A percentile compares a stretch with the other conserved stretches of the same genome.
Conservation (phyloP, 2,113 vertebrate genomes). For the Ramphastos sulfuratus region DNA sequence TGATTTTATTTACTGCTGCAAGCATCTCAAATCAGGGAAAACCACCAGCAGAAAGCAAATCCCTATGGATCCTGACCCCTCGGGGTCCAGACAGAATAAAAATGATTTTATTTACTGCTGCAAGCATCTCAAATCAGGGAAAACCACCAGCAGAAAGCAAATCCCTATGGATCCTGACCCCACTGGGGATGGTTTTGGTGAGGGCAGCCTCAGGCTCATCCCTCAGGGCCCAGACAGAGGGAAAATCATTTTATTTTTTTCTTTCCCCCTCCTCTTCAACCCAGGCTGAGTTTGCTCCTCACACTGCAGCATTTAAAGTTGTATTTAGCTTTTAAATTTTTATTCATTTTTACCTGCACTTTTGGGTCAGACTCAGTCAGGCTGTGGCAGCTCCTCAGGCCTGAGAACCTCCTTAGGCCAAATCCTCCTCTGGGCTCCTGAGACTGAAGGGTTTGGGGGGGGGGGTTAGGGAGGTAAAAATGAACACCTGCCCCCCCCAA, state of each 20-base stretch:
- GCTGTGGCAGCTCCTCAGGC: not conserved
- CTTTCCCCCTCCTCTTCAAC: not conserved
- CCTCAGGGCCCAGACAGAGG: rapidly evolving
- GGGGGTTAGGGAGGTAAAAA: not conserved
- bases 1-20: too few relatives aligned
- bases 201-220: rapidly evolving
- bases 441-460: not conserved
- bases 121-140: too few relatives aligned
- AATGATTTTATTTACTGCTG: too few relatives aligned
- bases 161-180: not conserved
- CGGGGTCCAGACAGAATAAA: too few relatives aligned
- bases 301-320: rapidly evolving
- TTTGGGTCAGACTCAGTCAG: rapidly evolving
- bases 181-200: not conserved
- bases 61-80: too few relatives aligned
- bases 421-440: too few relatives aligned
- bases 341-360: rapidly evolving
- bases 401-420: rapidly evolving
- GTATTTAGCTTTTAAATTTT: not conserved
- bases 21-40: too few relatives aligned
- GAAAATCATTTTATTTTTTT: not conserved
- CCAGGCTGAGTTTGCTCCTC: not conserved
- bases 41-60: too few relatives aligned
- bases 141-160: not conserved
- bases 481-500: rapidly evolving